Evolutionary conservation across 1,140 invertebrate species (phyloP).

Genomic region (Cyclargus thomasi): DNA sequence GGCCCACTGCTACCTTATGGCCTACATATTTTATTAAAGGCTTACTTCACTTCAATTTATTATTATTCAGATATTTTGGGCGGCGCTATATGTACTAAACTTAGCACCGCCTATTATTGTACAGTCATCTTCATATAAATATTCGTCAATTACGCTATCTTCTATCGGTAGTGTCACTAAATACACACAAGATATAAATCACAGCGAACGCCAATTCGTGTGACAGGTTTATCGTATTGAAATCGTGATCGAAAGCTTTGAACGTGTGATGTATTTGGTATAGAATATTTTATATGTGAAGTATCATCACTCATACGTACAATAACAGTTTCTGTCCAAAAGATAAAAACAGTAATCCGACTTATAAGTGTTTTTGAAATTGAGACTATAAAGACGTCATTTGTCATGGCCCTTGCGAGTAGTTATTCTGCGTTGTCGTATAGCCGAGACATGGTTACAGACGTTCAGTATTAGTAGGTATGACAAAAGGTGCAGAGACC

Average conservation of each 20-base stretch:
- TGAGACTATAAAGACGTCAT: too few relatives aligned
- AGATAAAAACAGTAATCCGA: too few relatives aligned
- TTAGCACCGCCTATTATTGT: too few relatives aligned
- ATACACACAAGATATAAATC: constrained; percentile 34
- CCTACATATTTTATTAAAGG: too few relatives aligned
- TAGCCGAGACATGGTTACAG: too few relatives aligned
- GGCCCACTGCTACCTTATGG: too few relatives aligned
- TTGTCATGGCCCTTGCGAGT: too few relatives aligned
- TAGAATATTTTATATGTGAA: constrained; percentile 67
- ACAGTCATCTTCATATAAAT: constrained; percentile 3
- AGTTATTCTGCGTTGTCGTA: too few relatives aligned
- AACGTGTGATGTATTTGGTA: constrained; percentile 52
- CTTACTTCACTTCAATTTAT: too few relatives aligned
- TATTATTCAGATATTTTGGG: not conserved
- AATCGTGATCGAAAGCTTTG: constrained; percentile 48
- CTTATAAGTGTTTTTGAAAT: too few relatives aligned
- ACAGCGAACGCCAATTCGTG: constrained; percentile 32
- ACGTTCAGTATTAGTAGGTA: too few relatives aligned
- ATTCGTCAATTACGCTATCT: constrained; percentile 3
- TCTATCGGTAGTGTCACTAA: constrained; percentile 12
- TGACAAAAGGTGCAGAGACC: too few relatives aligned
- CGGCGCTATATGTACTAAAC: not conserved
- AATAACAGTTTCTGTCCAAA: constrained; percentile 70
- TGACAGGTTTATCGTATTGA: constrained; percentile 46
- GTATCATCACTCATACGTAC: constrained; percentile 69